Base-by-base conservation (phyloP, 2,888 invertebrate genomes). In the Pseudococcus viburni region DNA sequence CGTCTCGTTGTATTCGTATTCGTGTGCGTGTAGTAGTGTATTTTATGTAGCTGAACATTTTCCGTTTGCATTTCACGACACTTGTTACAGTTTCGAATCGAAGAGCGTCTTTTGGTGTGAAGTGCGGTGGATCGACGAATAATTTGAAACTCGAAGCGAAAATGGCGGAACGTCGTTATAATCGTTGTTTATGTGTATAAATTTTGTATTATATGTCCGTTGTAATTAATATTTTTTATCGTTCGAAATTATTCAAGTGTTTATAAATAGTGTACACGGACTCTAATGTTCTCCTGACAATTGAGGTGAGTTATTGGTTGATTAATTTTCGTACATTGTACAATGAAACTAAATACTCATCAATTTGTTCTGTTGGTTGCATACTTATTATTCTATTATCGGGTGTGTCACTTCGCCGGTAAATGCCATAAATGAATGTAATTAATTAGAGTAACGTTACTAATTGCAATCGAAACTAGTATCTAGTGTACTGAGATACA, bases 121-220 rank as follows among this genome's bases (percentile, higher is more conserved):
- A 83, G 80, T 83, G 80, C 46, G 26, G 80, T 83, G 80, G 11
- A 83, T 83, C 19, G 80, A 19, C 80, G 80, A 46, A 19, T 83
- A 83, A 39, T 64, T 83, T 83, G 80, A 83, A 83, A 83, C 80
- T 46, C 46, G 80, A 83, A 83, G 80, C 80, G 80, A 83, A 83
- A 83, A 83, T 83, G 80, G 80, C 80, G 80, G 80, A 83, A 83
- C 80, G 80, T 83, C 80, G 80, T 26, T 83, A 33, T 83, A 83
- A 33, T 42, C 80, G 46, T 83, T 83, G 80, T 83, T 83, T 83
- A 83, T 83, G 80, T 83, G 80, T 46, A 83, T 83, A 83, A 83
- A 73, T 39, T 83, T 83, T 83, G 15, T 83, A 83, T 46, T 83
- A 17, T 83, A 83, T 46, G 46, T 83, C 5, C 9, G 11, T 83